A percentile compares a stretch with the other conserved stretches of the same genome.
Evolutionary conservation across 2,888 invertebrate genomes (phyloP).

Genomic region (Psylliodes chrysocephalus): DNA sequence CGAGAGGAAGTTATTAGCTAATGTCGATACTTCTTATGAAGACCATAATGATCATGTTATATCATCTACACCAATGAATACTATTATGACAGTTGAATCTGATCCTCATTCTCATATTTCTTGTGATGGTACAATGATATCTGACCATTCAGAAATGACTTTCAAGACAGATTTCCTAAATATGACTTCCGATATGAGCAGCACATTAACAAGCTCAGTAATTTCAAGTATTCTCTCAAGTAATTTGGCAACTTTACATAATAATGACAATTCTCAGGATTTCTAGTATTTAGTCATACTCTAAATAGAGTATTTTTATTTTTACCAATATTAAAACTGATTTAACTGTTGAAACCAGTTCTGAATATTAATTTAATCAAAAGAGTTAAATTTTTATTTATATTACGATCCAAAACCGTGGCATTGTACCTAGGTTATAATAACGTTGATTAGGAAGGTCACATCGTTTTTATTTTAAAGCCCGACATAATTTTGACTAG

Average conservation of each 20-base stretch:
- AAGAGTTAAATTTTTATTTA: too few species aligned
- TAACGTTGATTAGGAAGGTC: too few species aligned
- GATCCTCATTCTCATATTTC: constrained; percentile 60
- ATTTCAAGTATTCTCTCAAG: constrained; percentile 61
- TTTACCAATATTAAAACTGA: too few species aligned
- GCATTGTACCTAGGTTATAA: too few species aligned
- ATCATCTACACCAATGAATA: constrained; percentile 59
- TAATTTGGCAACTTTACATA: constrained; percentile 50
- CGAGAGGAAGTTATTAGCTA: constrained; percentile 56
- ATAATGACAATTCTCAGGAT: constrained; percentile 60
- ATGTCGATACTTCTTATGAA: constrained; percentile 58
- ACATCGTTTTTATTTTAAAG: too few species aligned
- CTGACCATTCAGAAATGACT: constrained; percentile 49
- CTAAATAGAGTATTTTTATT: too few species aligned
- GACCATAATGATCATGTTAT: constrained; percentile 58
- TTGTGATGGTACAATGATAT: constrained; percentile 58
- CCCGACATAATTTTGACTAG: too few species aligned
- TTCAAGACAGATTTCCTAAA: constrained; percentile 56
- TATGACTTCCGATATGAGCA: constrained; percentile 62
- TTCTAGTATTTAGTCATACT: constrained; percentile 39
- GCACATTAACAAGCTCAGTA: constrained; percentile 61
- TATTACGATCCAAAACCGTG: too few species aligned
- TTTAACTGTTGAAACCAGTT: too few species aligned
- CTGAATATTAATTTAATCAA: too few species aligned
- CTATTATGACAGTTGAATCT: constrained; percentile 58